Evolutionary conservation across 1,140 invertebrate species (phyloP), one percentile per base, ranked within the genome.

Genomic region (Sitodiplosis mosellana): DNA sequence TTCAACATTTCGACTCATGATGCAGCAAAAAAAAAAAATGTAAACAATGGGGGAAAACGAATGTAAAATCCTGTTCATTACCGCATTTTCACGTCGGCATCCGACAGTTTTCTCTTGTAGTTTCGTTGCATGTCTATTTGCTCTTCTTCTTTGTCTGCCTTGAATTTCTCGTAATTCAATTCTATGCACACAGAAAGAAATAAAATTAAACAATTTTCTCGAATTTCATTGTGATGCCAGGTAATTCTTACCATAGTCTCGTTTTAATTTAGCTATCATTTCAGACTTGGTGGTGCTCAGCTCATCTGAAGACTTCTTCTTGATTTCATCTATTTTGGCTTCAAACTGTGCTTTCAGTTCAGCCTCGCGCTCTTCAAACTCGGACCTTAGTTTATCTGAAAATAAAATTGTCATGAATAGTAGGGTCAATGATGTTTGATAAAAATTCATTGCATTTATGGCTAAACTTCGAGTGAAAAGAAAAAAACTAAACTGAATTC

Each of bases 61-160:
- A 8, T 34, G 33, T 8, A 34, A 34, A 14, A 14, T 7, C 7
- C 33, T 8, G 33, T 34, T 34, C 14, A 14, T 38, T 51, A 64
- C 61, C 59, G 61, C 43, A 64, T 54, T 56, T 56, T 57, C 49
- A 59, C 60, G 49, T 71, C 68, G 46, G 72, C 55, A 45, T 63
- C 64, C 46, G 67, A 62, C 45, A 70, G 60, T 60, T 70, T 72
- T 19, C 58, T 54, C 46, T 67, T 58, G 56, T 74, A 70, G 56
- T 68, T 65, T 33, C 71, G 63, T 60, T 71, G 65, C 18, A 73
- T 53, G 41, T 63, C 54, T 53, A 68, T 61, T 36, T 74, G 51
- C 1, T 70, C 69, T 55, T 72, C 66, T 43, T 68, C 68, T 56
- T 69, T 71, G 51, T 75, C 72, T 48, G 67, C 59, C 45, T 65